These are phyloP conservation scores for Aphodius sticticus DNA, from an alignment of 2,888 invertebrate species.

Conservation along the genomic window DNA sequence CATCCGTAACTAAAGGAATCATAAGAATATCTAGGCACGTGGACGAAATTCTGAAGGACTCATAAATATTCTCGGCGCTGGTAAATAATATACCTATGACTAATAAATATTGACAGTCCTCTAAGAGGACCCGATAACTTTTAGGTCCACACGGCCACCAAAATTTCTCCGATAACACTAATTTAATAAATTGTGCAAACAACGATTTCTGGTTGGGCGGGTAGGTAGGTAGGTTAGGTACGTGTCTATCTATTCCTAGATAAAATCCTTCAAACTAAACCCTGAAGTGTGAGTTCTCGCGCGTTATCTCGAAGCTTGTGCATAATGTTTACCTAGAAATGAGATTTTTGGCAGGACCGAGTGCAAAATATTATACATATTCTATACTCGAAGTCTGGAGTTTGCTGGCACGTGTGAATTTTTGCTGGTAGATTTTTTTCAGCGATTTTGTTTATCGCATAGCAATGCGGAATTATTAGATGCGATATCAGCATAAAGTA, in stretches of 20 bases:
- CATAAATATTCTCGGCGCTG: neutral
- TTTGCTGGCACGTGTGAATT: constrained; percentile 8
- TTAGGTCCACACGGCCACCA: neutral
- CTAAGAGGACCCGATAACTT: neutral
- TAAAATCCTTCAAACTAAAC: neutral
- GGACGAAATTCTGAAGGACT: neutral
- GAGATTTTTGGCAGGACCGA: constrained; percentile 18
- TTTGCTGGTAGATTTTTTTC: neutral
- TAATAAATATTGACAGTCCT: neutral
- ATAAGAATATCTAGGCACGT: neutral
- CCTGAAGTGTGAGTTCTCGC: neutral
- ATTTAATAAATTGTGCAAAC: neutral
- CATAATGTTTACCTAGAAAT: constrained; percentile 19
- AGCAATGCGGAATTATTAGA: neutral
- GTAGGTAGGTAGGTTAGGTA: neutral
- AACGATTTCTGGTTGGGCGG: neutral
- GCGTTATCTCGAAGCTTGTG: constrained; percentile 18
- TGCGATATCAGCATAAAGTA: neutral
- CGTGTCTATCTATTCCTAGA: neutral
- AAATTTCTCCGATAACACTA: neutral
- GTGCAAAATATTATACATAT: constrained; percentile 12
- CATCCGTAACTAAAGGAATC: no score
- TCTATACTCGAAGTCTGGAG: neutral
- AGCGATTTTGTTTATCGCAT: constrained; percentile 10
- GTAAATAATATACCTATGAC: neutral